phyloP scores from a whole-genome alignment of 2,113 vertebrate genomes.

The Poecile atricapillus region DNA sequence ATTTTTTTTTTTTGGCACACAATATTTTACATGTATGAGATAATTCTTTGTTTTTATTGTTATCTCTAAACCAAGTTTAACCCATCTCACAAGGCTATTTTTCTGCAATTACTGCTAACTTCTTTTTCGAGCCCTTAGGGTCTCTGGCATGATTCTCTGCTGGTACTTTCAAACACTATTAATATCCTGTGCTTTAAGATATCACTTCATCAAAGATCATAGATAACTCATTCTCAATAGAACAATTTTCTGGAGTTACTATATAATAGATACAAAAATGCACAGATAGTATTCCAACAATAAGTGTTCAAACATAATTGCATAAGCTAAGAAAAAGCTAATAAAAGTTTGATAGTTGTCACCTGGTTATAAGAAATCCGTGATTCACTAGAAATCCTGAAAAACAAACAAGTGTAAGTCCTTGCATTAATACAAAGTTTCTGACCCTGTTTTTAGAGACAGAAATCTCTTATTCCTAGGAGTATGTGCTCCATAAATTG shows the following conservation, averaged over 20 bases:
- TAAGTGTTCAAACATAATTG: background rate
- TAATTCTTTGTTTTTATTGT: background rate
- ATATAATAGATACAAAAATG: background rate
- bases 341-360: background rate
- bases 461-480: background rate
- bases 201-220: background rate
- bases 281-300: background rate
- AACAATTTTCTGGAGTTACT: background rate
- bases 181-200: background rate
- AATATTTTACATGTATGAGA: background rate
- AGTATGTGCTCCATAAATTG: background rate
- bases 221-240: background rate
- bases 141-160: fast-evolving
- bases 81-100: background rate
- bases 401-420: background rate
- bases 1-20: background rate
- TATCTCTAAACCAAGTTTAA: background rate
- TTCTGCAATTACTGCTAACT: background rate
- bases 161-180: background rate
- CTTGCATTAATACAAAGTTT: background rate
- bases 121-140: background rate
- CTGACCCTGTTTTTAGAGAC: background rate
- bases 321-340: background rate
- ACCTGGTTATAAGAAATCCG: background rate
- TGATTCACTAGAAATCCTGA: background rate